Evolutionary conservation across 2,888 invertebrate species (phyloP), one percentile per base, ranked within the genome.

Genomic region (Chymomyza caudatula): DNA sequence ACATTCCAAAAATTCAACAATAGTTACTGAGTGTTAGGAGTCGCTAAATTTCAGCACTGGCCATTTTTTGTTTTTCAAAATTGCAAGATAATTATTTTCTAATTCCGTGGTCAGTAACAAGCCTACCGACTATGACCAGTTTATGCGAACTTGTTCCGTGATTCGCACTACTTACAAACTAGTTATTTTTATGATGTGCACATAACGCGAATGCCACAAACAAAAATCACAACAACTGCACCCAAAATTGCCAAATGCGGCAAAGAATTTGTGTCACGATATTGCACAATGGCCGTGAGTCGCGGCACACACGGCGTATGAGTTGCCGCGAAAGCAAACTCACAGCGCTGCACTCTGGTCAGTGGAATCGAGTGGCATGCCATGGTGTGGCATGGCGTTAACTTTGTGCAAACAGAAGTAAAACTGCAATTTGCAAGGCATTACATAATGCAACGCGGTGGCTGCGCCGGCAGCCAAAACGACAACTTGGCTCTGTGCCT

Each of bases 181-280:
- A 22, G 67, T 74, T 74, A 60, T 60, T 67, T 29, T 22, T 15
- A 13, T n/a, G 42, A n/a, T n/a, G 17, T 55, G 42, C 3, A n/a
- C 23, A 15, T 37, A 43, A 60, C 68, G 67, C 61, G 51, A 60
- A 58, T 44, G 29, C 43, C 55, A 58, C 56, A 20, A 64, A 57
- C 64, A 52, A 61, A 69, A 66, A 69, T 78, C 81, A 67, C 82
- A 71, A 47, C 44, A 15, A 47, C 17, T 47, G n/a, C 15, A 47
- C 17, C 15, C 0, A 47, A 77, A 66, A 79, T 68, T 66, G 52
- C 68, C 70, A 65, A 69, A 56, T 52, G 77, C 65, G 66, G 58
- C 70, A 80, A 80, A 79, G 79, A 80, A 80, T 79, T 79, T 79
- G 78, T 79, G 78, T 79, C 82, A 79, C 64, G 47, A 65, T 65